Evolutionary conservation across 2,113 vertebrate genomes (phyloP), one percentile per base, ranked within the genome.

Genomic region (Rattus rattus): DNA sequence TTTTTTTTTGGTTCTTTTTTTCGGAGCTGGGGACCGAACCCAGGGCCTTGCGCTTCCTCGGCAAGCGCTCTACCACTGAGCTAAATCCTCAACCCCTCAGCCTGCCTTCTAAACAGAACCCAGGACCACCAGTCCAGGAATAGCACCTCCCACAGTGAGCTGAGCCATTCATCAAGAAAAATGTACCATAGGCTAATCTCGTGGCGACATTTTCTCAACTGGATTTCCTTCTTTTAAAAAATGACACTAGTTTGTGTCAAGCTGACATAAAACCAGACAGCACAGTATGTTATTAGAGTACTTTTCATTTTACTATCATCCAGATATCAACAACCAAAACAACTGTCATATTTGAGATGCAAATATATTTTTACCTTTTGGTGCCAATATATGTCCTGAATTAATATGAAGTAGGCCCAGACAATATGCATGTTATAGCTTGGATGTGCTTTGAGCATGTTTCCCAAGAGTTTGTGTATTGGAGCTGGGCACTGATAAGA

Each of bases 261-360:
- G 26, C 19, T 43, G 59, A 47, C 80, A 65, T 65, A 47, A 65
- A 85, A 85, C 39, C 10, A 65, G 39, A 26, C 59, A 47, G 83
- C 83, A 43, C 4, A 20, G n/a, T 47, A 47, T 30, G 61, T 30
- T 65, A 30, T 85, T 65, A 33, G 16, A 43, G 33, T 96, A 87
- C 65, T 94, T 75, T 90, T 85, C n/a, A 28, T 61, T 65, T 83
- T 59, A 72, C 61, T 47, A 61, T 43, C 39, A 73, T 67, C n/a
- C 84, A 92, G 33, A 90, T 89, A 86, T 24, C 86, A 84, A 73
- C n/a, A 76, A 76, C 30, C 33, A n/a, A 89, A 65, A 88, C 52
- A 77, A 36, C 54, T 39, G 26, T 61, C 61, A 54, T 20, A 80
- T 65, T 43, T 86, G 7, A 39, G 10, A 20, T 36, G 33, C 39